These are phyloP conservation scores for Takifugu rubripes DNA, from an alignment of 2,797 vertebrate genomes.

Conservation along the genomic window DNA sequence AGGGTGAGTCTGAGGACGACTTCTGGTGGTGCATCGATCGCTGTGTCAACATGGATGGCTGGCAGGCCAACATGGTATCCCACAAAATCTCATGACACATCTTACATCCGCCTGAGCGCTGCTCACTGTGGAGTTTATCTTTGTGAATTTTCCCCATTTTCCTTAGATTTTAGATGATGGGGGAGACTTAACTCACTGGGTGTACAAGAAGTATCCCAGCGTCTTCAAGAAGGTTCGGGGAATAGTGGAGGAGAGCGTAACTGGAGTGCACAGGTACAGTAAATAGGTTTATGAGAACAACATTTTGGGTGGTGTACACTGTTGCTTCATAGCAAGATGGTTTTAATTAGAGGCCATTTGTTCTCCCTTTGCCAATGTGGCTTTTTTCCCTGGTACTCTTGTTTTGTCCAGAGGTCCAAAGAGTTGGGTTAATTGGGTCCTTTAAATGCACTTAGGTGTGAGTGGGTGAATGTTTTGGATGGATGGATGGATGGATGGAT, in stretches of 20 bases:
- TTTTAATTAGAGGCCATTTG: no score
- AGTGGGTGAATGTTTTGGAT: no score
- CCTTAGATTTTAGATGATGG: slow-evolving; percentile 94
- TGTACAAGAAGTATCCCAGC: slow-evolving; percentile 97
- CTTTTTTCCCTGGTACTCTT: no score
- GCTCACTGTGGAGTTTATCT: background rate
- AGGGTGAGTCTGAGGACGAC: slow-evolving; percentile 97
- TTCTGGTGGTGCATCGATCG: slow-evolving; percentile 99
- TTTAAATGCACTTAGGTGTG: no score
- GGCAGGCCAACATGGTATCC: slow-evolving; percentile 97
- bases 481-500: no score
- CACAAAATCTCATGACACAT: slow-evolving; percentile 1
- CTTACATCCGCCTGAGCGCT: background rate
- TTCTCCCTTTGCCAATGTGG: no score
- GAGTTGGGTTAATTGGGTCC: no score
- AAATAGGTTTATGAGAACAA: background rate
- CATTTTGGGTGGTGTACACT: background rate
- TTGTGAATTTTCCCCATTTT: background rate
- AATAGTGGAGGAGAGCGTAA: slow-evolving; percentile 98
- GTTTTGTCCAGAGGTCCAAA: no score
- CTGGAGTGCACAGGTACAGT: slow-evolving; percentile 89
- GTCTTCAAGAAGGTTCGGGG: slow-evolving; percentile 96
- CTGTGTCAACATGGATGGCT: slow-evolving; percentile 91
- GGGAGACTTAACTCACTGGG: slow-evolving; percentile 97
- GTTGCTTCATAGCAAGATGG: background rate